Percentiles rank a stretch among this genome's conserved stretches.
Conservation (phyloP, 2,797 vertebrate species). For the Acestrorhynchus altus region DNA sequence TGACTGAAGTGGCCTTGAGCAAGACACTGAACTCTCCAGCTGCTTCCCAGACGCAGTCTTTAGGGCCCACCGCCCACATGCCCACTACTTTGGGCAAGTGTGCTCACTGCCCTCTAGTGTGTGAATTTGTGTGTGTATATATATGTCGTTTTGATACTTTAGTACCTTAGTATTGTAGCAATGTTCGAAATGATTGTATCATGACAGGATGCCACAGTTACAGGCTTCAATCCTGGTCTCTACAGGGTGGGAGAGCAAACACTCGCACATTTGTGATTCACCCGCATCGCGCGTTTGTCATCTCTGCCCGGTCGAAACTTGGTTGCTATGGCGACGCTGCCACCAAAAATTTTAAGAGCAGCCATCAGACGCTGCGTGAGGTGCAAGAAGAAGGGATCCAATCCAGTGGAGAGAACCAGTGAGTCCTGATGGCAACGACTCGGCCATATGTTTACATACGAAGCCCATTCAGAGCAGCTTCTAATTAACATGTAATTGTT, state of each 20-base stretch:
- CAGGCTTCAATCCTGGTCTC: conserved; percentile 30
- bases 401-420: not conserved
- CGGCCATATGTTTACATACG: not conserved
- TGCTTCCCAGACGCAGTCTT: too few relatives aligned
- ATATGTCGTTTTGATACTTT: too few relatives aligned
- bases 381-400: not conserved
- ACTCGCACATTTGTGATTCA: conserved; percentile 33
- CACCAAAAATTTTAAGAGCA: conserved; percentile 33
- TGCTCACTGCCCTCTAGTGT: too few relatives aligned
- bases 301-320: conserved; percentile 35
- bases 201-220: not conserved
- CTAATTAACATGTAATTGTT: not conserved
- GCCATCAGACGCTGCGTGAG: too few relatives aligned
- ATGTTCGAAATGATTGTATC: too few relatives aligned
- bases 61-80: too few relatives aligned
- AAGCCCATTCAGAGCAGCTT: not conserved
- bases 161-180: too few relatives aligned
- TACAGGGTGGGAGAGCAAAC: conserved; percentile 33
- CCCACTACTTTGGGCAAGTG: too few relatives aligned
- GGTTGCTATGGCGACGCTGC: conserved; percentile 44
- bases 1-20: too few relatives aligned
- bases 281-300: conserved; percentile 18
- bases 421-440: conserved; percentile 15
- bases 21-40: too few relatives aligned
- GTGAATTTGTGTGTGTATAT: too few relatives aligned